A percentile compares a stretch with the other conserved stretches of the same genome.
phyloP scores from a whole-genome alignment of 2,797 vertebrate species.

The Hydrophis major region DNA sequence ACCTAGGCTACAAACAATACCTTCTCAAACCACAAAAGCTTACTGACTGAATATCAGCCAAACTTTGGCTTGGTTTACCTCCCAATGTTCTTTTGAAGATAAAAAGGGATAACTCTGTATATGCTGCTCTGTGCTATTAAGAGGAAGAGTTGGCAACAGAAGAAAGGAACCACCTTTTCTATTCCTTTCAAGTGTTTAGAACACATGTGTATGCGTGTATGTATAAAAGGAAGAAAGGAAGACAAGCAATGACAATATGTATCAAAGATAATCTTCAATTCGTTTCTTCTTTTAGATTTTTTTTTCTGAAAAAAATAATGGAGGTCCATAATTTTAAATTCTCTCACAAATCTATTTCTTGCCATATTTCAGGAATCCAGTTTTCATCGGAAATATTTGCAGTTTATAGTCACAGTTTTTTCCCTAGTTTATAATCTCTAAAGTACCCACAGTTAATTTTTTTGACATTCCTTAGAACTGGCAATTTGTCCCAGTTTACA shows the following conservation, averaged over 20 bases:
- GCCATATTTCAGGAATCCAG: slow-evolving; percentile 59
- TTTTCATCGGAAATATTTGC: slow-evolving; percentile 64
- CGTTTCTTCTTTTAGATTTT: slow-evolving; percentile 17
- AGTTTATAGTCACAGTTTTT: slow-evolving; percentile 53
- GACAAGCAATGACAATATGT: neutral
- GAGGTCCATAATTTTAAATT: slow-evolving; percentile 31
- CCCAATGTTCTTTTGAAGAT: neutral
- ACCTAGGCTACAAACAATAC: neutral
- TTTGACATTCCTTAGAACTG: slow-evolving; percentile 50
- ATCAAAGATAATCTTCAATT: slow-evolving; percentile 18
- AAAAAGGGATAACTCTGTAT: neutral
- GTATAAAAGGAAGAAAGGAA: neutral
- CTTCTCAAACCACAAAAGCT: neutral
- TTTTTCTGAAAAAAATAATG: neutral
- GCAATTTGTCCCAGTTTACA: slow-evolving; percentile 64
- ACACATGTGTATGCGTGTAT: neutral
- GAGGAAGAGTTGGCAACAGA: neutral
- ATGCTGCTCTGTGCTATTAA: neutral
- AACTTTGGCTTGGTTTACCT: neutral
- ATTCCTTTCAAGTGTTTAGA: neutral
- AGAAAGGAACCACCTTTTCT: neutral
- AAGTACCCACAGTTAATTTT: slow-evolving; percentile 64
- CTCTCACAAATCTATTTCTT: slow-evolving; percentile 26
- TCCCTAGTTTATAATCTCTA: slow-evolving; percentile 60
- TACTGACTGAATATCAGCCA: neutral